phyloP scores from a whole-genome alignment of 2,113 vertebrate species.

The Chaetorhynchus papuensis region DNA sequence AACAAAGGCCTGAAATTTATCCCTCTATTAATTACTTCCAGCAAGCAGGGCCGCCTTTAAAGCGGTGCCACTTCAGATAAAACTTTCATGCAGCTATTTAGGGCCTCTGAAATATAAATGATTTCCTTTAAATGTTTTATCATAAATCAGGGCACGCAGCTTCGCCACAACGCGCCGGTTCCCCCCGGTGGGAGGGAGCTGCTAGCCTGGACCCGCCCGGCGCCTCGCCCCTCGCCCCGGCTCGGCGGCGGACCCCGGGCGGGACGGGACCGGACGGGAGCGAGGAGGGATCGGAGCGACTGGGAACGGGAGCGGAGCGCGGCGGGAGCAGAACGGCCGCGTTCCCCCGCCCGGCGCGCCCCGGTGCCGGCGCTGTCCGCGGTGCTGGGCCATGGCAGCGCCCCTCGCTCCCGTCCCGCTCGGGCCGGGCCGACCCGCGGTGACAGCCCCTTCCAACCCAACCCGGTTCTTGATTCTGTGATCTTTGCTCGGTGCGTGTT shows the following conservation, averaged over 20 bases:
- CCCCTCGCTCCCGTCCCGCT: neutral
- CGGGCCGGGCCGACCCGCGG: neutral
- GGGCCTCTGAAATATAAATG: constrained; percentile 87
- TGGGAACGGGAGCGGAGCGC: neutral
- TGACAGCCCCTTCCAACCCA: neutral
- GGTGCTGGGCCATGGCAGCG: neutral
- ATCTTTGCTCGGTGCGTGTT: neutral
- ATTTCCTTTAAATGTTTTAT: constrained; percentile 89
- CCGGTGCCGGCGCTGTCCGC: neutral
- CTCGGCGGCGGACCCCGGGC: neutral
- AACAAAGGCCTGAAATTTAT: constrained; percentile 69
- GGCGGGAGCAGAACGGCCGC: neutral
- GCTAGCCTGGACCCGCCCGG: neutral
- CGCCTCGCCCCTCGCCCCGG: neutral
- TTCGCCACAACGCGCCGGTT: constrained; percentile 44
- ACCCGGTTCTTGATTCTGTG: rapidly evolving
- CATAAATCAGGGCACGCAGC: constrained; percentile 79
- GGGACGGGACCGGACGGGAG: neutral
- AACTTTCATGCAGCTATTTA: constrained; percentile 88
- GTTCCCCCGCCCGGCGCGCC: neutral
- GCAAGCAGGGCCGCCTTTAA: constrained; percentile 69
- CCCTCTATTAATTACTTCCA: constrained; percentile 82
- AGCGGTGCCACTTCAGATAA: constrained; percentile 79
- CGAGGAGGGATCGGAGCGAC: neutral
- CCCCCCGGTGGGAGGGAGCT: constrained; percentile 11